A percentile compares a stretch with the other conserved stretches of the same genome.
These are phyloP conservation scores for Mamestra brassicae DNA, from an alignment of 2,888 invertebrate genomes.

Conservation along the genomic window DNA sequence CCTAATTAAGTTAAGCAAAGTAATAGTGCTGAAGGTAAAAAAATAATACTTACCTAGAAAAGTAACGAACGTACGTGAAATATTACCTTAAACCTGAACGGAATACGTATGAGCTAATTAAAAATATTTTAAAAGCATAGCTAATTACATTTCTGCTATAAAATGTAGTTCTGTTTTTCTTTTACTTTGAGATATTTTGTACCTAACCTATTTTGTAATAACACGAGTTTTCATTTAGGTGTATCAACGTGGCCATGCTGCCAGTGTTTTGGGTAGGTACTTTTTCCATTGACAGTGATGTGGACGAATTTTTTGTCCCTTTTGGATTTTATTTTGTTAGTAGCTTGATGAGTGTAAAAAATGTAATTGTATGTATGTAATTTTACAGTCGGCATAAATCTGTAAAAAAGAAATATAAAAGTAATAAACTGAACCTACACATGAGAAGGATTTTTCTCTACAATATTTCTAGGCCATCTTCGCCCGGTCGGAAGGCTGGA, in stretches of 20 bases:
- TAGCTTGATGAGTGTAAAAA: too few relatives aligned
- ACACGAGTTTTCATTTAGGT: too few relatives aligned
- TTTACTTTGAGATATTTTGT: conserved; percentile 19
- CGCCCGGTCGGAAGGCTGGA: neutral
- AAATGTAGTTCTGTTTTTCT: conserved; percentile 21
- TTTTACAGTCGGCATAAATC: too few relatives aligned
- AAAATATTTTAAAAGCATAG: conserved; percentile 51
- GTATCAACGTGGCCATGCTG: too few relatives aligned
- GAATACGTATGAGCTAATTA: conserved; percentile 60
- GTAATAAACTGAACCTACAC: too few relatives aligned
- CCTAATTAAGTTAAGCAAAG: conserved; percentile 45
- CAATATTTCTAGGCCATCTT: neutral
- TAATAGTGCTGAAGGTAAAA: conserved; percentile 26
- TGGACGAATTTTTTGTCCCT: too few relatives aligned
- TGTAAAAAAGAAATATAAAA: too few relatives aligned
- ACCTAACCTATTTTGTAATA: neutral
- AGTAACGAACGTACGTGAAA: conserved; percentile 39
- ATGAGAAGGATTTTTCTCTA: neutral
- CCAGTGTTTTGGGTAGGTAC: too few relatives aligned
- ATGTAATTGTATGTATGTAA: too few relatives aligned
- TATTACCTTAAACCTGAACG: conserved; percentile 39
- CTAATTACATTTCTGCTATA: conserved; percentile 41
- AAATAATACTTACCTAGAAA: conserved; percentile 26
- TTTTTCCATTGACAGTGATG: too few relatives aligned
- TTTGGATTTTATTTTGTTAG: too few relatives aligned